Conservation (phyloP, 1,140 invertebrate species). For the Cardiocondyla obscurior region DNA sequence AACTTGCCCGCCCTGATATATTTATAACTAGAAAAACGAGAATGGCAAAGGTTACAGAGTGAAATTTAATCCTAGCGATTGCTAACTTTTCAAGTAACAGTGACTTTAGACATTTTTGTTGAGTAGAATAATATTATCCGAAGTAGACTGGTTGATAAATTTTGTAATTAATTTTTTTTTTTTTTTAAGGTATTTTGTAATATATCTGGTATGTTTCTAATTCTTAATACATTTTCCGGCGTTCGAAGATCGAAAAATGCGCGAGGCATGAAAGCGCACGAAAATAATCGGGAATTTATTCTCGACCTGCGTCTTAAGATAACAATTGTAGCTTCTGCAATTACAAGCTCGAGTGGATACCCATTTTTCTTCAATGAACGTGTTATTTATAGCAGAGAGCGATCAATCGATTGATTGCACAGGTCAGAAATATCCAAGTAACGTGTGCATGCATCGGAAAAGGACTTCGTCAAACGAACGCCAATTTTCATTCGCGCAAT, state of each 20-base stretch:
- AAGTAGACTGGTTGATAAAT: too few relatives aligned
- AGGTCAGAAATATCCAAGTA: not conserved
- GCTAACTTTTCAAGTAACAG: too few relatives aligned
- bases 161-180: too few relatives aligned
- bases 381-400: slow-evolving; percentile 16
- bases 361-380: slow-evolving; percentile 26
- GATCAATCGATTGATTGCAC: slow-evolving; percentile 19
- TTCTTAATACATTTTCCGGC: not conserved
- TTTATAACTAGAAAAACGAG: not conserved
- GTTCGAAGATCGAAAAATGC: not conserved
- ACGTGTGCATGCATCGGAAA: not conserved
- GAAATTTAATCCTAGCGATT: not conserved
- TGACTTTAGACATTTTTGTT: too few relatives aligned
- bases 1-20: not conserved
- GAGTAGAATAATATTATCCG: too few relatives aligned
- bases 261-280: not conserved
- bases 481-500: not conserved
- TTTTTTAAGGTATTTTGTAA: not conserved
- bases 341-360: not conserved
- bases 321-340: not conserved
- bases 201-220: not conserved
- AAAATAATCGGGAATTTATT: slow-evolving; percentile 19
- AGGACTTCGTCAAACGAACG: not conserved
- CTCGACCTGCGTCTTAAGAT: not conserved
- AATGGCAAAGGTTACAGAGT: not conserved